Conservation (phyloP, 2,888 invertebrate genomes). For the Yponomeuta malinellus region DNA sequence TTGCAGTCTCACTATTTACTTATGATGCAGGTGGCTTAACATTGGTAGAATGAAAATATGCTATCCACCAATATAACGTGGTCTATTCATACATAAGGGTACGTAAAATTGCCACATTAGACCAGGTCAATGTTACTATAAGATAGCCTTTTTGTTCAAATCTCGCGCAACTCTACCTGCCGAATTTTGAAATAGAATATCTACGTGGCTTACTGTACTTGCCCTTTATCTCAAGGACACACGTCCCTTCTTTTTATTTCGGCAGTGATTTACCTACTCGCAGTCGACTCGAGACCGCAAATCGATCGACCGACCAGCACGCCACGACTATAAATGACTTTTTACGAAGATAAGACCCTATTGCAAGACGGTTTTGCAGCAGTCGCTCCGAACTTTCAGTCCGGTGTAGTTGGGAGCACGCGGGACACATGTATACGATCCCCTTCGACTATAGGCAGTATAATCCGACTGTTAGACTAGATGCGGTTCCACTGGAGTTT, state of each 20-base stretch:
- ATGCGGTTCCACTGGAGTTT: not conserved
- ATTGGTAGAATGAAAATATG: no score
- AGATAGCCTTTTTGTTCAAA: no score
- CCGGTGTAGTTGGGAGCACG: conserved; percentile 23
- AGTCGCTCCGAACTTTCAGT: conserved; percentile 45
- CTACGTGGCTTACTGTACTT: not conserved
- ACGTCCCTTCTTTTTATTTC: conserved; percentile 62
- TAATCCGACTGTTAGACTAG: not conserved
- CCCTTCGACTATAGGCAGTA: conserved; percentile 5
- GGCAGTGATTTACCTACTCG: conserved; percentile 32
- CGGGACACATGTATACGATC: conserved; percentile 9
- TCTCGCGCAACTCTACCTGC: no score
- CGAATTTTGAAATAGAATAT: no score
- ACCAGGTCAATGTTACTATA: no score
- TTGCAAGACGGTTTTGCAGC: conserved; percentile 39
- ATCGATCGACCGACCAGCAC: conserved; percentile 61
- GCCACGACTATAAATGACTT: conserved; percentile 68
- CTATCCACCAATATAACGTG: no score
- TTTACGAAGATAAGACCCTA: conserved; percentile 44
- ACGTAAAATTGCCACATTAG: no score
- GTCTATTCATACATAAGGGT: no score
- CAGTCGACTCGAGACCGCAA: conserved; percentile 32
- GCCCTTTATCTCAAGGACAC: conserved; percentile 29
- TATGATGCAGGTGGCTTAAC: no score
- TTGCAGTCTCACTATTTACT: no score